A percentile compares a stretch with the other conserved stretches of the same genome.
Conservation (phyloP, 2,888 invertebrate genomes). For the Microctonus brassicae region DNA sequence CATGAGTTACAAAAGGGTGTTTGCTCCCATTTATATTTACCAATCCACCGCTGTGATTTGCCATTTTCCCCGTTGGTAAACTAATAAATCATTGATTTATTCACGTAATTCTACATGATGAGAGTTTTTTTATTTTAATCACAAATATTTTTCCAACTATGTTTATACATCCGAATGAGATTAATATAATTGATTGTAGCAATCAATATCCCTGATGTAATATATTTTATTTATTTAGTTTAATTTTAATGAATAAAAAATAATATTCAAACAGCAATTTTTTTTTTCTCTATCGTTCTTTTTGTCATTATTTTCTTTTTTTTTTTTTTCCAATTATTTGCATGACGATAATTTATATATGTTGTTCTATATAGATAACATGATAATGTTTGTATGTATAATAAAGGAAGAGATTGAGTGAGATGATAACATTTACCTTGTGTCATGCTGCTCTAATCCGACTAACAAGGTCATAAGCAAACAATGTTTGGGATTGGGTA, state of each 20-base stretch:
- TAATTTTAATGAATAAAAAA: not conserved
- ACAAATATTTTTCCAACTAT: not conserved
- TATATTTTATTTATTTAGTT: not conserved
- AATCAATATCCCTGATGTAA: no score
- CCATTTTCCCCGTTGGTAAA: not conserved
- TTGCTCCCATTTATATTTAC: not conserved
- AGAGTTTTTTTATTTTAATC: not conserved
- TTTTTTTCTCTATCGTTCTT: not conserved
- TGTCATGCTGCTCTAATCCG: conserved; percentile 6
- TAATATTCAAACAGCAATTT: no score
- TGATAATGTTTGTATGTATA: not conserved
- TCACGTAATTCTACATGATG: not conserved
- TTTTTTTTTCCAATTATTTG: not conserved
- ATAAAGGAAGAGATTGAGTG: not conserved
- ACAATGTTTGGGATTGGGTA: conserved; percentile 18
- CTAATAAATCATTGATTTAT: not conserved
- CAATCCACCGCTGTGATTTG: not conserved
- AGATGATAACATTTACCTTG: not conserved
- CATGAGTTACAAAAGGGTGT: conserved; percentile 1
- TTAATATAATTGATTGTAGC: not conserved
- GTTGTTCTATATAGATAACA: not conserved
- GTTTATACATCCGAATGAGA: not conserved
- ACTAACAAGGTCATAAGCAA: conserved; percentile 8
- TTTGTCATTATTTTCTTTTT: not conserved
- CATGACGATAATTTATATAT: not conserved